phyloP scores from a whole-genome alignment of 2,113 vertebrate genomes.

The Notarius quadriscutis region DNA sequence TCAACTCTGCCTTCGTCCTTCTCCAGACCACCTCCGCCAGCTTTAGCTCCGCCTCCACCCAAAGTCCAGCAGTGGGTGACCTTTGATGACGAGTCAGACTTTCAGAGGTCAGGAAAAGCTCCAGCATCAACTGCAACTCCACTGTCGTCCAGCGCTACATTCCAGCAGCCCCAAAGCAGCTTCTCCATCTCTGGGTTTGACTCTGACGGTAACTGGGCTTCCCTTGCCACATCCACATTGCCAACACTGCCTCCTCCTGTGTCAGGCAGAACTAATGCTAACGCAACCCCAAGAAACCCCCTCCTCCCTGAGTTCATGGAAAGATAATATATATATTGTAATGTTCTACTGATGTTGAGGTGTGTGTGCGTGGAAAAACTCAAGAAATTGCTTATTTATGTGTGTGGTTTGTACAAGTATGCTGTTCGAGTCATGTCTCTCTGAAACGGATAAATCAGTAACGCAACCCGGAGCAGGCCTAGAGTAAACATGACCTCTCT shows the following conservation, averaged over 20 bases:
- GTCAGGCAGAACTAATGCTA: constrained; percentile 71
- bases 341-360: constrained; percentile 61
- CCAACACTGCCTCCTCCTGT: constrained; percentile 77
- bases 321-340: constrained; percentile 71
- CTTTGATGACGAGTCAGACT: constrained; percentile 70
- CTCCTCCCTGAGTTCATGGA: constrained; percentile 77
- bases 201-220: constrained; percentile 72
- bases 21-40: constrained; percentile 53
- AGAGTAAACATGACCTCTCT: constrained; percentile 15
- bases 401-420: constrained; percentile 68
- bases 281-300: constrained; percentile 56
- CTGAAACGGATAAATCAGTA: constrained; percentile 42
- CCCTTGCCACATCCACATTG: constrained; percentile 66
- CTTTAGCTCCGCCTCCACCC: constrained; percentile 52
- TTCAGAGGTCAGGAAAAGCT: constrained; percentile 15
- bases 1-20: constrained; percentile 58
- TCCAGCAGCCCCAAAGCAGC: constrained; percentile 57
- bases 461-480: constrained; percentile 21
- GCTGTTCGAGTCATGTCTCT: constrained; percentile 59
- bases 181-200: constrained; percentile 61
- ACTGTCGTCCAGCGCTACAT: constrained; percentile 23
- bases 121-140: constrained; percentile 26
- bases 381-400: constrained; percentile 29
- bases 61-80: constrained; percentile 86
- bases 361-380: constrained; percentile 12